Conservation (phyloP, 2,113 vertebrate species). For the Triplophysa tibetana region DNA sequence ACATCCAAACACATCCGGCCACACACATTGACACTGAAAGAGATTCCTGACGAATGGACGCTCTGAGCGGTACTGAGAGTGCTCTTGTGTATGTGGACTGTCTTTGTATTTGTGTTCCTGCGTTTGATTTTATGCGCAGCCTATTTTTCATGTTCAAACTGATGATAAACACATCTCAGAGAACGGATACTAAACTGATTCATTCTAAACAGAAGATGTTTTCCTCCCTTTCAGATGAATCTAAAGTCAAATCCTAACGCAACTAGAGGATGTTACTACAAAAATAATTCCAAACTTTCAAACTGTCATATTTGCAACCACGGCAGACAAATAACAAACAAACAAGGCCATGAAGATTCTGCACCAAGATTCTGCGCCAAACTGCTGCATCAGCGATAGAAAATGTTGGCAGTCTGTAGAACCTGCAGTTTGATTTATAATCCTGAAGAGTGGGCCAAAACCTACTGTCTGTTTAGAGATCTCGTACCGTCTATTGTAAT, state of each 20-base stretch:
- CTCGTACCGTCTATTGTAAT: background rate
- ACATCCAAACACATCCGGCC: slow-evolving; percentile 18
- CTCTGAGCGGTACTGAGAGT: background rate
- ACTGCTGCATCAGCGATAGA: slow-evolving; percentile 17
- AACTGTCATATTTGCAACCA: no score
- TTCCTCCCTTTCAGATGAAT: background rate
- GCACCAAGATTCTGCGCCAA: background rate
- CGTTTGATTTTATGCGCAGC: background rate
- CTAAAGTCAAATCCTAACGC: background rate
- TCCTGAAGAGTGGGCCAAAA: slow-evolving; percentile 19
- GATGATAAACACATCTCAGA: background rate
- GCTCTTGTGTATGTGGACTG: background rate
- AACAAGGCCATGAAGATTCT: slow-evolving; percentile 1
- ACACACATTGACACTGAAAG: slow-evolving; percentile 11
- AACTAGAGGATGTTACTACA: background rate
- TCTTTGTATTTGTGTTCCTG: background rate
- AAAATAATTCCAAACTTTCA: background rate
- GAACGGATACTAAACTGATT: background rate
- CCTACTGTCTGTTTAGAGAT: slow-evolving; percentile 13
- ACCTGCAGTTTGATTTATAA: slow-evolving; percentile 21
- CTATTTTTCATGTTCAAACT: background rate
- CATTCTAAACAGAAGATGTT: background rate
- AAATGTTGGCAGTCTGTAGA: slow-evolving; percentile 8
- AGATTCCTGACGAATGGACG: background rate
- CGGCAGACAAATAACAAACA: no score